Evolutionary conservation across 2,113 vertebrate species (phyloP).

Genomic region (Nesoenas mayeri): DNA sequence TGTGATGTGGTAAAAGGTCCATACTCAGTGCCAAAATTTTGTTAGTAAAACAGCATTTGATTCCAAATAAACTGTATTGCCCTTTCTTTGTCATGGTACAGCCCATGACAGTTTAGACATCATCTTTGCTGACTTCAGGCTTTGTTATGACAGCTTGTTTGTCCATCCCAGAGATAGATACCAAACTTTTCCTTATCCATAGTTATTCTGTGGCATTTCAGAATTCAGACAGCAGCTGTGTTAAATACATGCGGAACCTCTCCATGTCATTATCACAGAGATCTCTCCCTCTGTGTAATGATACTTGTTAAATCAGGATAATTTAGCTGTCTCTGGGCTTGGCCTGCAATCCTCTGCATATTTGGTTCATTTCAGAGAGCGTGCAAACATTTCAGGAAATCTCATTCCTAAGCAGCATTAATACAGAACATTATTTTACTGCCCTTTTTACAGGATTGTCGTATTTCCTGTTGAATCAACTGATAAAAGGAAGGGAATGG

Average conservation of each 20-base stretch:
- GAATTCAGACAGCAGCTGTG: not conserved
- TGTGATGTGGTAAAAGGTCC: not conserved
- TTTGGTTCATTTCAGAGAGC: not conserved
- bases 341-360: not conserved
- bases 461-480: not conserved
- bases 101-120: not conserved
- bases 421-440: not conserved
- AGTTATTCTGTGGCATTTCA: not conserved
- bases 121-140: slow-evolving; percentile 25
- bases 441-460: not conserved
- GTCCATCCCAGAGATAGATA: slow-evolving; percentile 16
- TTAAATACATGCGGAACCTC: not conserved
- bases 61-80: slow-evolving; percentile 21
- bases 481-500: not conserved
- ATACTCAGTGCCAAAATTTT: not conserved
- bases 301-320: slow-evolving; percentile 1
- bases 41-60: not conserved
- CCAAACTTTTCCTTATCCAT: not conserved
- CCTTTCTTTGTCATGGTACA: not conserved
- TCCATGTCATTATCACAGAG: not conserved
- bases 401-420: not conserved
- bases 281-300: not conserved
- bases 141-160: slow-evolving; percentile 45
- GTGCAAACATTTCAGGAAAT: not conserved
- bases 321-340: not conserved